Percentiles rank a stretch among this genome's conserved stretches.
Evolutionary conservation across 2,888 invertebrate genomes (phyloP).

Genomic region (Tipula helvola): DNA sequence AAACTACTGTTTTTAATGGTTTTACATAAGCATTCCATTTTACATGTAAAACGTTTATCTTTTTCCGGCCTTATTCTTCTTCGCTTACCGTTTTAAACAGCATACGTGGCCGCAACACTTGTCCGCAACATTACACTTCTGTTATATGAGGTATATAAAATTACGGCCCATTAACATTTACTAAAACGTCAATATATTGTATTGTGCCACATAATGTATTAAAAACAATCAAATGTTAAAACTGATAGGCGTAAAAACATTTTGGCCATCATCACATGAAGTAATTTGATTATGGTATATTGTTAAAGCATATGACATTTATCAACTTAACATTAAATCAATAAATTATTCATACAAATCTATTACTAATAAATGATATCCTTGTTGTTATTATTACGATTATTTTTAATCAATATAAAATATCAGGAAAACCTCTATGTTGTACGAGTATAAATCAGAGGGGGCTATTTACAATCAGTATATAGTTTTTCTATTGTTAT

Average conservation of each 20-base stretch:
- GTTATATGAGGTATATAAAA: no score
- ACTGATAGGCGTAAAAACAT: not conserved
- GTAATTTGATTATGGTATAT: not conserved
- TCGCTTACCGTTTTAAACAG: no score
- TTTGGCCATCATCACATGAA: not conserved
- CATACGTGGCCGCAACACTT: no score
- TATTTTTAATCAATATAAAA: not conserved
- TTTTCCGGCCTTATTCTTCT: no score
- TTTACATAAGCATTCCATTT: no score
- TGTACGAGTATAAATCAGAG: not conserved
- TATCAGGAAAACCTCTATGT: not conserved
- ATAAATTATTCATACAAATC: not conserved
- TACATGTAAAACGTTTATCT: no score
- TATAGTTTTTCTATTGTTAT: not conserved
- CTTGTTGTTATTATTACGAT: not conserved
- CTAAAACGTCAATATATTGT: no score
- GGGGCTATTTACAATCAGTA: not conserved
- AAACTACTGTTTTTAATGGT: no score
- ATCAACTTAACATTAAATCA: not conserved
- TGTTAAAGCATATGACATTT: not conserved
- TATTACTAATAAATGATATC: not conserved
- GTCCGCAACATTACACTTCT: no score
- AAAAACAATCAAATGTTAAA: not conserved
- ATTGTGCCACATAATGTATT: no score
- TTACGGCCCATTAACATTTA: no score